A percentile compares a stretch with the other conserved stretches of the same genome.
phyloP scores from a whole-genome alignment of 2,888 invertebrate genomes.

The Frankliniella fusca region DNA sequence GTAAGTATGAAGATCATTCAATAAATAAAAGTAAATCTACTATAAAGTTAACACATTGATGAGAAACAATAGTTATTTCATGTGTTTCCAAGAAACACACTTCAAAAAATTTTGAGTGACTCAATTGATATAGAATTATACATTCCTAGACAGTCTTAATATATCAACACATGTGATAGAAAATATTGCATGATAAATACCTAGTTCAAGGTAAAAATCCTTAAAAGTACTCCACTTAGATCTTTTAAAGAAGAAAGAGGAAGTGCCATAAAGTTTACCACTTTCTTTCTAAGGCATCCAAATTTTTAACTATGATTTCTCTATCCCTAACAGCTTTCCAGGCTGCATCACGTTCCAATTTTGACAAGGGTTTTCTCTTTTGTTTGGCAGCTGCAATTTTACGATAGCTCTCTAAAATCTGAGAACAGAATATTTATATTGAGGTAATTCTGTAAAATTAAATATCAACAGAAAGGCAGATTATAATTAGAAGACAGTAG shows the following conservation, averaged over 20 bases:
- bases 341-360: conserved; percentile 76
- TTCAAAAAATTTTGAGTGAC: neutral
- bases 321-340: conserved; percentile 64
- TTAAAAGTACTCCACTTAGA: neutral
- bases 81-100: neutral
- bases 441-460: neutral
- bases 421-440: conserved; percentile 34
- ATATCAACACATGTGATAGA: neutral
- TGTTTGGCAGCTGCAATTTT: conserved; percentile 73
- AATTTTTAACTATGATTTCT: conserved; percentile 36
- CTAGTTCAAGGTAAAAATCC: neutral
- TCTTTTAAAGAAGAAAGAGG: neutral
- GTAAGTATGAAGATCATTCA: no score
- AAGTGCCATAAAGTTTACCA: neutral
- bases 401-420: conserved; percentile 77
- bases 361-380: conserved; percentile 72
- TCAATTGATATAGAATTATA: neutral
- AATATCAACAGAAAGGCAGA: neutral
- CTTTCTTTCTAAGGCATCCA: conserved; percentile 31
- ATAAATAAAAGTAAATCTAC: neutral
- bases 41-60: neutral
- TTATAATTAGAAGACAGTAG: conserved; percentile 22
- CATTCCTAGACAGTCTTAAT: neutral
- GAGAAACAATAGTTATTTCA: neutral
- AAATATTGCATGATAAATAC: neutral